Evolutionary conservation across 2,113 vertebrate species (phyloP), one percentile per base, ranked within the genome.

Genomic region (Zapus hudsonius): DNA sequence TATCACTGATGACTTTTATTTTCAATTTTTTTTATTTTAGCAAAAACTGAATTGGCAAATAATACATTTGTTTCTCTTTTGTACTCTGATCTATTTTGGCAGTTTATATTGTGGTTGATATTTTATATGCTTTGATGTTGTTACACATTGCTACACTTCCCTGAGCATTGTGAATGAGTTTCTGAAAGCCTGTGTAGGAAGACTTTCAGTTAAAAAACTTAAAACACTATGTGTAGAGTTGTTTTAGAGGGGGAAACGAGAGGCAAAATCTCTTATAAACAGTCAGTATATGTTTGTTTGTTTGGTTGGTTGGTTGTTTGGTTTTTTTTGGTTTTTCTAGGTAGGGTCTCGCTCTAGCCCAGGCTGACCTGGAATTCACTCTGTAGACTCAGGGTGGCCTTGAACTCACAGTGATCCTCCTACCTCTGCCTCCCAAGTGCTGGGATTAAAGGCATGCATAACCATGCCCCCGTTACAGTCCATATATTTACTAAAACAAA

Each of bases 121-220:
- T 86, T 94, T 93, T 92, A 88, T 38, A 88, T 92, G 64, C 82
- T 95, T 94, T 93, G 85, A 89, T 95, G 22, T 95, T 90, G 72
- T 93, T 95, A 61, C 5, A 42, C 47, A 69, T 73, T 91, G 76
- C 91, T 90, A 82, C 11, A 70, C 79, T 83, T 92, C 85, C 82
- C 40, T 33, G 42, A 86, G n/a, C 66, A 87, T 55, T 55, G 63
- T 61, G 52, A 96, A 93, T 91, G 31, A 64, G 22, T 92, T 93
- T 92, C 78, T 89, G 64, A 90, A 96, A 93, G 85, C 13, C 20
- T 40, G 64, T 44, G 13, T 47, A 87, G 40, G 59, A 84, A 92
- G 42, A 83, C 52, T 61, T 94, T 72, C 74, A 92, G 52, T 52
- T 94, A 47, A 87, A 95, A 94, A 95, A 69, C 29, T 70, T 87